phyloP scores from a whole-genome alignment of 2,888 invertebrate species.

The Noctuana brunneofusca region DNA sequence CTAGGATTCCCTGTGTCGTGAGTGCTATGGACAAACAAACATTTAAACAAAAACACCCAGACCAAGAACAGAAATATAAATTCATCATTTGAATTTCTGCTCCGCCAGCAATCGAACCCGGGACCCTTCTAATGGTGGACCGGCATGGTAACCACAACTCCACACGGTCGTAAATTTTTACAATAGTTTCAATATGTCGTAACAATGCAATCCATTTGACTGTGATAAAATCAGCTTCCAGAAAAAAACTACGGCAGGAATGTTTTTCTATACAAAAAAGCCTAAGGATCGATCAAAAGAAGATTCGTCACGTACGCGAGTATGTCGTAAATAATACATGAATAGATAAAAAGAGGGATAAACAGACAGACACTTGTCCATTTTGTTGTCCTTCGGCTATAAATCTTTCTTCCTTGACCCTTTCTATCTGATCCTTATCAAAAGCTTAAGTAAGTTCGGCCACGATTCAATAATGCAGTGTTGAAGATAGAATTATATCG shows the following conservation, averaged over 20 bases:
- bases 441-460: constrained; percentile 19
- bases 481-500: neutral
- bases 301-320: constrained; percentile 26
- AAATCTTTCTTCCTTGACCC: constrained; percentile 33
- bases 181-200: too few species aligned
- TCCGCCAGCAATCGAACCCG: too few species aligned
- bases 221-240: neutral
- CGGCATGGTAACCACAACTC: too few species aligned
- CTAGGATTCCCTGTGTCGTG: too few species aligned
- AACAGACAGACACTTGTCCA: constrained; percentile 30
- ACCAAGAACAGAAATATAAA: too few species aligned
- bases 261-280: neutral
- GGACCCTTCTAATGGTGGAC: too few species aligned
- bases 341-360: constrained; percentile 16
- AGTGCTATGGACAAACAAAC: too few species aligned
- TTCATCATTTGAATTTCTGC: too few species aligned
- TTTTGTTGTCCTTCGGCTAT: constrained; percentile 23
- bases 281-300: neutral
- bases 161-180: too few species aligned
- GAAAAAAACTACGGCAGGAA: neutral
- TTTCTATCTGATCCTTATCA: constrained; percentile 28
- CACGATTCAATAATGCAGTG: constrained; percentile 20
- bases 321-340: constrained; percentile 23
- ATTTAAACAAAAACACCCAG: too few species aligned
- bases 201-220: neutral